These are phyloP conservation scores for Phragmatobia fuliginosa DNA, from an alignment of 2,888 invertebrate genomes.

Conservation along the genomic window DNA sequence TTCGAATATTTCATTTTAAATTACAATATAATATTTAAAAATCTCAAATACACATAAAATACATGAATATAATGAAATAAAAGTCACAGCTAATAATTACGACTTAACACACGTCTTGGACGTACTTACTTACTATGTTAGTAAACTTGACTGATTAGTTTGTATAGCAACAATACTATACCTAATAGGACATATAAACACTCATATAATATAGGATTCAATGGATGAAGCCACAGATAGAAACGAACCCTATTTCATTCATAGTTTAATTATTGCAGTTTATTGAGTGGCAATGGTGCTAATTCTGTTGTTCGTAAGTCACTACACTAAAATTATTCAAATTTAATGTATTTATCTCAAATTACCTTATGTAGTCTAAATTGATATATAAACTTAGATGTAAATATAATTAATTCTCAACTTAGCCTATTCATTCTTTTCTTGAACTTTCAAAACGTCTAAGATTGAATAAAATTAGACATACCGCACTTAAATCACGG, in stretches of 20 bases:
- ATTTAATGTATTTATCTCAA: no score
- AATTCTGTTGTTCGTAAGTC: no score
- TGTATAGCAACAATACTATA: constrained; percentile 12
- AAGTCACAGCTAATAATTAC: constrained; percentile 50
- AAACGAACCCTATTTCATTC: not conserved
- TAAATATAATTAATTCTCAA: no score
- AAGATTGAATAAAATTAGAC: no score
- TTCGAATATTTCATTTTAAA: constrained; percentile 43
- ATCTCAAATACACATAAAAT: constrained; percentile 57
- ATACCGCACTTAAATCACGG: no score
- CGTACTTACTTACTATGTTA: constrained; percentile 66
- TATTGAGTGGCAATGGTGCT: no score
- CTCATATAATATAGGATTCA: not conserved
- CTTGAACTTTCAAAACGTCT: no score
- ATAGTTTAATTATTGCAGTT: constrained; percentile 6
- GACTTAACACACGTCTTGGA: constrained; percentile 72
- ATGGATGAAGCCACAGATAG: not conserved
- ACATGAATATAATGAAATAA: constrained; percentile 54
- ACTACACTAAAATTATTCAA: no score
- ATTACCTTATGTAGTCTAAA: no score
- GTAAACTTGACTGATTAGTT: constrained; percentile 54
- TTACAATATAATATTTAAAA: constrained; percentile 57
- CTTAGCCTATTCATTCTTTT: no score
- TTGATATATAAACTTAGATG: no score
- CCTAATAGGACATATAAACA: constrained; percentile 12